These are phyloP conservation scores for Microcaecilia unicolor DNA, from an alignment of 2,797 vertebrate genomes.

Conservation along the genomic window DNA sequence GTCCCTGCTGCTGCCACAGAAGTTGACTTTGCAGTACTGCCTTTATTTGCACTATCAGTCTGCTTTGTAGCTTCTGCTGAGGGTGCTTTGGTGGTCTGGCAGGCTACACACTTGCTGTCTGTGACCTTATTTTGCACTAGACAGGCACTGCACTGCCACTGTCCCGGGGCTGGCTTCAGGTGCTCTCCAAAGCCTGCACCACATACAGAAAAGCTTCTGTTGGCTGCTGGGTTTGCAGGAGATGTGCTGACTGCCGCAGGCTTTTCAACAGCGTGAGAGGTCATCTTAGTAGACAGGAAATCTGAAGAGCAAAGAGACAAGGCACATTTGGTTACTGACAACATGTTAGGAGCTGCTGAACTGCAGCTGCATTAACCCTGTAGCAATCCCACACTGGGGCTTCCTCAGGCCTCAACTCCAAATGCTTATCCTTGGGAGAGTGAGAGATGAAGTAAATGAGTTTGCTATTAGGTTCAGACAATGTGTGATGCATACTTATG, in stretches of 20 bases:
- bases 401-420: no score
- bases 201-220: slow-evolving; percentile 53
- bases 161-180: slow-evolving; percentile 57
- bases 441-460: no score
- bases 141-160: slow-evolving; percentile 68
- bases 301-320: no score
- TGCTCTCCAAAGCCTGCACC: slow-evolving; percentile 51
- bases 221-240: slow-evolving; percentile 55
- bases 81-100: slow-evolving; percentile 52
- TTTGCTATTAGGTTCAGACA: no score
- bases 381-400: no score
- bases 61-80: slow-evolving; percentile 35
- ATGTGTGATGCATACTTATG: no score
- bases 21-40: slow-evolving; percentile 43
- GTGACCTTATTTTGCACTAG: slow-evolving; percentile 65
- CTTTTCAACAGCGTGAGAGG: slow-evolving; percentile 22
- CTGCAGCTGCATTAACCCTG: no score
- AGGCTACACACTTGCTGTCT: slow-evolving; percentile 71
- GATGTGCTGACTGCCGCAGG: slow-evolving; percentile 33
- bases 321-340: no score
- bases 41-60: slow-evolving; percentile 15
- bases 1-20: slow-evolving; percentile 26
- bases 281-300: slow-evolving; percentile 38
- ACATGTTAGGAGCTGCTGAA: no score
- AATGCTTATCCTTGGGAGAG: no score